phyloP scores from a whole-genome alignment of 2,797 vertebrate species.

The Siniperca undulata region DNA sequence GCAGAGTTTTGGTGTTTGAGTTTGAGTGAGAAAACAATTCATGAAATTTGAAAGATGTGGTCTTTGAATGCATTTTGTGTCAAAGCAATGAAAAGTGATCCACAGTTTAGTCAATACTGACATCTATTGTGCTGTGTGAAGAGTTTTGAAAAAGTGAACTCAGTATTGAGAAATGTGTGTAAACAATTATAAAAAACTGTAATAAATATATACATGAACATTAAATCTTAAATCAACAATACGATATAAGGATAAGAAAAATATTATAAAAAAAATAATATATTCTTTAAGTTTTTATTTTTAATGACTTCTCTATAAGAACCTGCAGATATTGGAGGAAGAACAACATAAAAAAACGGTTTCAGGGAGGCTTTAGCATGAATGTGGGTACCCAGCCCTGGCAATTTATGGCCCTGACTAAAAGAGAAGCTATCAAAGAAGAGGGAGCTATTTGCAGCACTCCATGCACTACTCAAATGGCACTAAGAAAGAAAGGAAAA shows the following conservation, averaged over 20 bases:
- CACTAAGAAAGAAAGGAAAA: background rate
- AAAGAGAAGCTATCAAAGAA: background rate
- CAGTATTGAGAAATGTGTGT: background rate
- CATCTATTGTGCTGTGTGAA: background rate
- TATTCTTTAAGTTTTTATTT: background rate
- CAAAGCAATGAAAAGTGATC: background rate
- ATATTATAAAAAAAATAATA: background rate
- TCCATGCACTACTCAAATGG: background rate
- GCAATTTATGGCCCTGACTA: background rate
- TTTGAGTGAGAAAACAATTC: background rate
- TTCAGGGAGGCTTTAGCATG: background rate
- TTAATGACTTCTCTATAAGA: background rate
- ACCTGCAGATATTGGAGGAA: background rate
- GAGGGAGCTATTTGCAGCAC: conserved; percentile 4
- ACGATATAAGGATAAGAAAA: background rate
- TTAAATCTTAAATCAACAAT: background rate
- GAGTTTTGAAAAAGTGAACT: background rate
- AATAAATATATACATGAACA: background rate
- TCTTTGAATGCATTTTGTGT: background rate
- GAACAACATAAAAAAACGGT: background rate
- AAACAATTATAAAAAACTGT: background rate
- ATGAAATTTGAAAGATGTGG: background rate
- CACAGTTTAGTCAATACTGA: background rate
- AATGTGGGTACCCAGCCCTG: background rate
- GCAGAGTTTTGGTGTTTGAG: background rate